Percentiles rank a stretch among this genome's conserved stretches.
Conservation (phyloP, 2,797 vertebrate species). For the Ctenopoma kingsleyae region DNA sequence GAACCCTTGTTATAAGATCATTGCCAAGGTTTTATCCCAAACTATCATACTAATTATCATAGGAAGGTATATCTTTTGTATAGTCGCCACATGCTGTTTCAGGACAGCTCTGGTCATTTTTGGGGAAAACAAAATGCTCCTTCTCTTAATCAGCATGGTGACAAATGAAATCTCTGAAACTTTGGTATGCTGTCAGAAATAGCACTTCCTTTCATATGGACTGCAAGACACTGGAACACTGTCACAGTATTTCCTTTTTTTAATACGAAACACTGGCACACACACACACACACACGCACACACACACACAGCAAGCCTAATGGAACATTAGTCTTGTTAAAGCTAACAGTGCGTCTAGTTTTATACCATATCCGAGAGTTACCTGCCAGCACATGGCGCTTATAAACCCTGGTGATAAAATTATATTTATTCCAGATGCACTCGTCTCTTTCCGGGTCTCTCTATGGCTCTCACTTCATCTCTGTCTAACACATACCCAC, state of each 20-base stretch:
- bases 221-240: conserved; percentile 36
- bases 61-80: background rate
- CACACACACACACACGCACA: conserved; percentile 15
- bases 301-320: conserved; percentile 50
- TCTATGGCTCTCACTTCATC: conserved; percentile 44
- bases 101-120: background rate
- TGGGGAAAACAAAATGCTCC: background rate
- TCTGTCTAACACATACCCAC: conserved; percentile 28
- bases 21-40: no score
- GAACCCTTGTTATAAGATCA: no score
- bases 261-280: conserved; percentile 21
- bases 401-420: conserved; percentile 76
- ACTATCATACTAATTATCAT: no score
- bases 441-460: conserved; percentile 58
- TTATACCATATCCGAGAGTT: conserved; percentile 73
- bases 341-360: conserved; percentile 72
- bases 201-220: conserved; percentile 20
- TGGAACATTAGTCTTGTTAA: conserved; percentile 72
- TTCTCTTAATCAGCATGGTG: background rate
- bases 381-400: conserved; percentile 70
- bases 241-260: conserved; percentile 38
- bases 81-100: background rate
- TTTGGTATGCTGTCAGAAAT: background rate
- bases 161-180: background rate
- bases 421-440: conserved; percentile 79